Evolutionary conservation across 2,113 vertebrate genomes (phyloP), one percentile per base, ranked within the genome.

Genomic region (Ictidomys tridecemlineatus): DNA sequence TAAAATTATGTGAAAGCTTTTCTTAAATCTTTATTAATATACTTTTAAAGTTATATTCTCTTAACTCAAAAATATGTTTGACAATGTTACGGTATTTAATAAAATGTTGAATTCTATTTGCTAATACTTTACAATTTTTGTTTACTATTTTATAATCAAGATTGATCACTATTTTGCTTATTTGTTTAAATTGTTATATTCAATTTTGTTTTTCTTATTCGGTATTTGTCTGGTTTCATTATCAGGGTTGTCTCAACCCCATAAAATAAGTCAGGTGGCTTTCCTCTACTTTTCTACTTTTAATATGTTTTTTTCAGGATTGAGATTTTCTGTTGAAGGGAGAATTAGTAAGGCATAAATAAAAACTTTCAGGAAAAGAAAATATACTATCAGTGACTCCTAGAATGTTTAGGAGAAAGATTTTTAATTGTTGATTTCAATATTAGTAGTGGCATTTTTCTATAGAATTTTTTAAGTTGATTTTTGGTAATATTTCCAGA

Each of bases 301-400:
- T 72, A 51, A 72, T 51, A n/a, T 0, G 51, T 12, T 78, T 80
- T 93, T 91, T 83, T 83, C 69, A 53, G 0, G 22, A 42, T 70
- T 91, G 37, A 82, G 48, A 76, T 91, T 69, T 80, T 91, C 65
- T 96, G 65, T 90, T 94, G 76, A 94, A 86, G 8, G 32, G 69
- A 87, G 39, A 61, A 63, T 87, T 74, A 76, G 10, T 82, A 69
- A 85, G 48, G 11, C 56, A 70, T 87, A 86, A 12, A 20, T 67
- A 65, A 56, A 88, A 56, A 26, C 73, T 72, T 85, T 85, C 51
- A 72, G 69, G 14, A 76, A 34, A 73, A 45, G 1, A 51, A 69
- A 69, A 51, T 70, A 37, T 58, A 28, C 80, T 34, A 93, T 74
- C 18, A 58, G 6, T 20, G 67, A 65, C 24, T 74, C 20, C 26